phyloP scores from a whole-genome alignment of 2,888 invertebrate genomes.

The Andricus curvator region DNA sequence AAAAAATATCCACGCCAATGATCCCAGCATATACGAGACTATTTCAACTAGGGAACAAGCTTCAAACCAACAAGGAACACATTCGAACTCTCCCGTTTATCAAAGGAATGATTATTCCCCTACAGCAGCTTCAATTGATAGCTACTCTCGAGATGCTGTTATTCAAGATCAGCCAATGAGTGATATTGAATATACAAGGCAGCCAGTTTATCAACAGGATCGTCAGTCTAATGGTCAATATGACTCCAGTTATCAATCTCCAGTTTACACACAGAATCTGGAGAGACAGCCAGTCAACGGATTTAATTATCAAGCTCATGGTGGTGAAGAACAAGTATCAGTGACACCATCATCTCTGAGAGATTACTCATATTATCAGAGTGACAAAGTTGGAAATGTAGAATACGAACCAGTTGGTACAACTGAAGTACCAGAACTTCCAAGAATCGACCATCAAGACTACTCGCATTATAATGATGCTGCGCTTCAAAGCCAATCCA shows the following conservation, averaged over 20 bases:
- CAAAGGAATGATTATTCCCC: conserved; percentile 53
- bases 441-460: conserved; percentile 57
- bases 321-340: conserved; percentile 50
- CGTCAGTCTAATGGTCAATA: conserved; percentile 52
- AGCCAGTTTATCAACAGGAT: conserved; percentile 43
- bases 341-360: conserved; percentile 56
- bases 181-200: conserved; percentile 11
- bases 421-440: conserved; percentile 57
- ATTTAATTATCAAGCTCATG: conserved; percentile 69
- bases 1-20: conserved; percentile 45
- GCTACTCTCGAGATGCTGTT: conserved; percentile 46
- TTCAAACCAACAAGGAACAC: neutral
- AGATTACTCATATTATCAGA: conserved; percentile 63
- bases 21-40: conserved; percentile 44
- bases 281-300: conserved; percentile 68
- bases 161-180: neutral
- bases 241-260: conserved; percentile 52
- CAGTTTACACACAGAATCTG: conserved; percentile 52
- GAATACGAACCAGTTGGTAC: conserved; percentile 57
- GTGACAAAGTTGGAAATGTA: conserved; percentile 60
- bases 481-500: conserved; percentile 57
- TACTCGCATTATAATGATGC: conserved; percentile 55
- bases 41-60: conserved; percentile 38
- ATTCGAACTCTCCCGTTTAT: conserved; percentile 47
- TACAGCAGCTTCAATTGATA: conserved; percentile 45